Evolutionary conservation across 1,140 invertebrate genomes (phyloP).

Genomic region (Ceratina calcarata): DNA sequence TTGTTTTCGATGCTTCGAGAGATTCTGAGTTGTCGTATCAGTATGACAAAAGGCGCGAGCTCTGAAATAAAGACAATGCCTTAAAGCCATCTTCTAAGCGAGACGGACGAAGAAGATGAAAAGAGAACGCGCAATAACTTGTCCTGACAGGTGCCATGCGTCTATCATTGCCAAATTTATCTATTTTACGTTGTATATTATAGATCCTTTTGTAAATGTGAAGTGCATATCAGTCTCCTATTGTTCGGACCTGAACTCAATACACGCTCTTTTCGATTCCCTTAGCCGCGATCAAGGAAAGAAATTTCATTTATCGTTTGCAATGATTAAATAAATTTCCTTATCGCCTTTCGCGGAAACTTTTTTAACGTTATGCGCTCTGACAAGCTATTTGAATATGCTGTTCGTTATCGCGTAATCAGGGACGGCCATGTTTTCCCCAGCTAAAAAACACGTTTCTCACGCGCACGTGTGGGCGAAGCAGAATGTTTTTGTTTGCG

Average conservation of each 20-base stretch:
- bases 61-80: not conserved
- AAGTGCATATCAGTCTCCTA: not conserved
- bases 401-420: slow-evolving; percentile 35
- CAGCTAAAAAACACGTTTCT: slow-evolving; percentile 43
- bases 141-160: slow-evolving; percentile 37
- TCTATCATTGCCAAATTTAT: slow-evolving; percentile 35
- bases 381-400: slow-evolving; percentile 26
- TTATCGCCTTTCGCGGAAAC: slow-evolving; percentile 33
- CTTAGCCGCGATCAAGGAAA: not conserved
- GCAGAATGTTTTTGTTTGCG: slow-evolving; percentile 46
- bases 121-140: slow-evolving; percentile 11
- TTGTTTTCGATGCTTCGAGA: not conserved
- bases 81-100: not conserved
- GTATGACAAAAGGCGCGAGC: not conserved
- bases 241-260: not conserved
- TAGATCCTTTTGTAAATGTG: not conserved
- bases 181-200: not conserved
- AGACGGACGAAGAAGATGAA: not conserved
- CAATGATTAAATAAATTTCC: slow-evolving; percentile 19
- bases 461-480: slow-evolving; percentile 44
- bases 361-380: slow-evolving; percentile 29
- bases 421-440: slow-evolving; percentile 30
- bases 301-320: slow-evolving; percentile 3
- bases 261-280: not conserved
- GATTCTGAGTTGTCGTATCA: not conserved